These are phyloP conservation scores for Apodemus agrarius DNA, from an alignment of 2,797 vertebrate genomes.

Conservation along the genomic window DNA sequence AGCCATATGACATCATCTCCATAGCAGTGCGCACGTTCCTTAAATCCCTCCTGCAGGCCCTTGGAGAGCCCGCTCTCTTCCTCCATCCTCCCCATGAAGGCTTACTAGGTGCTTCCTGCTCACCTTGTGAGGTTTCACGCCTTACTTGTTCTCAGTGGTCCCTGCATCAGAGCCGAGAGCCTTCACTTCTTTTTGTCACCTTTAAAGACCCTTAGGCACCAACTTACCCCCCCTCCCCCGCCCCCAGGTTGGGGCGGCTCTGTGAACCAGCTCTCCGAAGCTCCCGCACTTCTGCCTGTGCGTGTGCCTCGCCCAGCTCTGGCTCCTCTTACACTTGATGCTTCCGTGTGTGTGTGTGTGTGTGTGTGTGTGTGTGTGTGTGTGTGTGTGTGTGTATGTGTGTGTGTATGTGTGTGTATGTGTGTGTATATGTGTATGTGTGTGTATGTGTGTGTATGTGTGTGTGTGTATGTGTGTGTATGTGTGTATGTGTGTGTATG, in stretches of 20 bases:
- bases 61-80: not conserved
- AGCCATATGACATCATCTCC: not conserved
- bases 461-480: too few relatives aligned
- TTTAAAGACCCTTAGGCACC: not conserved
- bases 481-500: too few relatives aligned
- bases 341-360: not conserved
- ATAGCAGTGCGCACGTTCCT: not conserved
- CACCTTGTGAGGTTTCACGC: not conserved
- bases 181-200: too few relatives aligned
- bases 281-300: not conserved
- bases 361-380: too few relatives aligned
- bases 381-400: too few relatives aligned
- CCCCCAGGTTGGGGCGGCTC: not conserved
- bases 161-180: slow-evolving; percentile 32
- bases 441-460: too few relatives aligned
- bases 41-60: not conserved
- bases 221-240: not conserved
- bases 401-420: too few relatives aligned
- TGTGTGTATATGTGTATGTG: too few relatives aligned
- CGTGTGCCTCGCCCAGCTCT: not conserved
- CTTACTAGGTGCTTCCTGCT: not conserved
- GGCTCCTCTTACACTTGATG: not conserved
- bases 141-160: not conserved
- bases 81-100: not conserved
- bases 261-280: not conserved